phyloP scores from a whole-genome alignment of 2,113 vertebrate species.

The Tiliqua scincoides region DNA sequence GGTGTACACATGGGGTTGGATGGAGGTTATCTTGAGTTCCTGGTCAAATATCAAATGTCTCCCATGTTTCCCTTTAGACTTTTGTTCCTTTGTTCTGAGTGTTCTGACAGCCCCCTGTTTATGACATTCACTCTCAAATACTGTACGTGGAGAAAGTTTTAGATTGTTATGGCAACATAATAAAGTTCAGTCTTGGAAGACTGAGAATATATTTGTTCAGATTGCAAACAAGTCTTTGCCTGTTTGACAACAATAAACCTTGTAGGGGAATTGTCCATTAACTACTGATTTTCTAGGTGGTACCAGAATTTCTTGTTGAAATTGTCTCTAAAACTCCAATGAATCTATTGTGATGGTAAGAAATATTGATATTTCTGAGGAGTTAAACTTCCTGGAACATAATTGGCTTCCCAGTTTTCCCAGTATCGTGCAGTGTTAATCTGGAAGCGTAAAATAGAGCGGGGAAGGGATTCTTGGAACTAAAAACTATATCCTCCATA shows the following conservation, averaged over 20 bases:
- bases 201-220: background rate
- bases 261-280: background rate
- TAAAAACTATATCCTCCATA: no score
- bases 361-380: background rate
- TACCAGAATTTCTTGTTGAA: background rate
- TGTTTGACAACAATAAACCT: background rate
- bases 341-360: background rate
- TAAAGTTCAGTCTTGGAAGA: rapidly evolving
- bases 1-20: background rate
- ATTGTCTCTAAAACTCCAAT: background rate
- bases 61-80: background rate
- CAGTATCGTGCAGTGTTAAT: no score
- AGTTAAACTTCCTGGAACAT: background rate
- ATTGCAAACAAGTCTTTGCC: background rate
- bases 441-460: no score
- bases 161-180: conserved; percentile 39
- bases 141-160: conserved; percentile 26
- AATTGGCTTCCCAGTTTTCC: no score
- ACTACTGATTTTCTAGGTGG: background rate
- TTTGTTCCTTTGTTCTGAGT: background rate
- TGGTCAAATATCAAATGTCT: background rate
- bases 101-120: background rate
- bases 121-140: background rate
- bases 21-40: background rate
- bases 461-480: no score